Evolutionary conservation across 2,888 invertebrate species (phyloP).

Genomic region (Epistrophella euchroma): DNA sequence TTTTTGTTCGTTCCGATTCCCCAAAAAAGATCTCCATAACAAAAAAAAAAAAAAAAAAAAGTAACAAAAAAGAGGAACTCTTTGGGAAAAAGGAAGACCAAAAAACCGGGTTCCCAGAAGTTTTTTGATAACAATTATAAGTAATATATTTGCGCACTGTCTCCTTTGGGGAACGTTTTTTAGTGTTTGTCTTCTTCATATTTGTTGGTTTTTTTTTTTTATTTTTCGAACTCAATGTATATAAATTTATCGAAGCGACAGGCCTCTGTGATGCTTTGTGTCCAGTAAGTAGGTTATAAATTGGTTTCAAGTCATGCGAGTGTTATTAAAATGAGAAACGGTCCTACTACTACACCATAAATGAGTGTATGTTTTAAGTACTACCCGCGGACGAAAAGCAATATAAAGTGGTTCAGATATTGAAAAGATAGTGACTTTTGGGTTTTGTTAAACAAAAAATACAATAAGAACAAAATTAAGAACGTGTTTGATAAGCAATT

Average conservation of each 20-base stretch:
- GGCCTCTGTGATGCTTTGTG: conserved; percentile 50
- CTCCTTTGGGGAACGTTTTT: conserved; percentile 57
- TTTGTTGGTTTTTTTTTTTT: conserved; percentile 9
- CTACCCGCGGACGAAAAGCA: conserved; percentile 42
- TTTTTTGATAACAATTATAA: conserved; percentile 76
- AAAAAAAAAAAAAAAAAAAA: neutral
- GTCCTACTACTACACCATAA: conserved; percentile 46
- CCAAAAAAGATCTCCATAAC: conserved; percentile 2
- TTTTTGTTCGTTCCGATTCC: conserved; percentile 1
- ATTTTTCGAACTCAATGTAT: conserved; percentile 19
- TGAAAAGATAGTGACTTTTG: conserved; percentile 42
- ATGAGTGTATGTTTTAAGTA: conserved; percentile 46
- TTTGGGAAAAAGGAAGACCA: neutral
- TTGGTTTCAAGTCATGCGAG: conserved; percentile 70
- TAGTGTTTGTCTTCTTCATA: conserved; percentile 38
- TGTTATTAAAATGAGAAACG: conserved; percentile 74
- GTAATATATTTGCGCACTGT: conserved; percentile 74
- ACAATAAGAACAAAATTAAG: conserved; percentile 7
- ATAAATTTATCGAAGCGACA: conserved; percentile 64
- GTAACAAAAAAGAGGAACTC: conserved; percentile 1
- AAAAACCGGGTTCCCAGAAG: conserved; percentile 59
- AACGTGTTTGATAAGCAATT: conserved; percentile 17
- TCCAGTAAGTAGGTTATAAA: conserved; percentile 74
- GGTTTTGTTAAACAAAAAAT: conserved; percentile 8
- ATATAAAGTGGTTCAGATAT: conserved; percentile 73